A percentile compares a stretch with the other conserved stretches of the same genome.
Conservation (phyloP, 2,113 vertebrate genomes). For the Litocranius walleri region DNA sequence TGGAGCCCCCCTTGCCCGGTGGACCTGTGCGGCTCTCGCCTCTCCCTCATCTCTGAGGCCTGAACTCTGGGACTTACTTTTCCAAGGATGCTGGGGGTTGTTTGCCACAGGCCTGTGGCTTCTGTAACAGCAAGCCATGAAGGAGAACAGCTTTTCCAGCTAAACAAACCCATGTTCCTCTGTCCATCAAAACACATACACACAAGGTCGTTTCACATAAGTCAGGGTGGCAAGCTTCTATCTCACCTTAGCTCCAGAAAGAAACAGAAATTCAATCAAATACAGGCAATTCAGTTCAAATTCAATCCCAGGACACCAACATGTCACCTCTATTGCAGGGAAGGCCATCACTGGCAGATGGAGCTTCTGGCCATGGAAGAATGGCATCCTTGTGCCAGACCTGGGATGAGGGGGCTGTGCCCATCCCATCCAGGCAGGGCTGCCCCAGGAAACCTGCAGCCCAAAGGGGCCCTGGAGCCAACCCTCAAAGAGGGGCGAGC, state of each 20-base stretch:
- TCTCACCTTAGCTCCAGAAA: not conserved
- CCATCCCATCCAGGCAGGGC: not conserved
- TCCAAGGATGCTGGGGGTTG: not conserved
- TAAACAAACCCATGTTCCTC: not conserved
- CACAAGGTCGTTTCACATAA: not conserved
- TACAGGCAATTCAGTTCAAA: not conserved
- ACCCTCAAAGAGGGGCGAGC: rapidly evolving
- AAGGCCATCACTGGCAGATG: not conserved
- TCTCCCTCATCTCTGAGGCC: not conserved
- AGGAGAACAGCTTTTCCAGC: not conserved
- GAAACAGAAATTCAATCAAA: not conserved
- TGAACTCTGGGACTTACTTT: not conserved
- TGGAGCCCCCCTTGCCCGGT: not conserved
- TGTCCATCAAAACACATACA: not conserved
- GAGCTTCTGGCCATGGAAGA: not conserved
- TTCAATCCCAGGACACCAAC: not conserved
- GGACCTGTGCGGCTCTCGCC: rapidly evolving
- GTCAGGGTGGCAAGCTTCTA: not conserved
- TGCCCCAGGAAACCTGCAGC: not conserved
- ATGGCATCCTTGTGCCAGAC: not conserved
- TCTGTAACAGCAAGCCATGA: not conserved
- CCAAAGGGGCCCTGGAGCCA: not conserved
- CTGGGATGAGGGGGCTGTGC: not conserved
- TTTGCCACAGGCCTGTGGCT: not conserved
- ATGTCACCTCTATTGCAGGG: not conserved